Evolutionary conservation across 2,888 invertebrate genomes (phyloP).

Genomic region (Dryadula phaetusa): DNA sequence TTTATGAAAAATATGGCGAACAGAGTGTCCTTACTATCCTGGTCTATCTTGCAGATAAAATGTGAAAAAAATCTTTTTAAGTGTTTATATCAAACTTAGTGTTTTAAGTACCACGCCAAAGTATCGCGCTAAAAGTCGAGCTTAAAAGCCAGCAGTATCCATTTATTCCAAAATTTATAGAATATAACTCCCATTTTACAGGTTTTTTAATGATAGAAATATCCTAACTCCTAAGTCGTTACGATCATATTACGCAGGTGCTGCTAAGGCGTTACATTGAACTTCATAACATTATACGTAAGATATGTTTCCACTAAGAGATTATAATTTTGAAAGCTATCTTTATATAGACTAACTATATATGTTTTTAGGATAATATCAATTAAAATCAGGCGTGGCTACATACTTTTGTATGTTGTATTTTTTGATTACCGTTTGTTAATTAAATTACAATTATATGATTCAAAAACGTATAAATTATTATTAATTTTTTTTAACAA

Average conservation of each 20-base stretch:
- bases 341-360: no score
- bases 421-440: no score
- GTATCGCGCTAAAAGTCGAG: conserved; percentile 11
- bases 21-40: no score
- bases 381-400: no score
- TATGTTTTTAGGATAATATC: no score
- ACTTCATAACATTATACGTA: conserved; percentile 31
- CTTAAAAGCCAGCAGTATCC: conserved; percentile 5
- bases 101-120: conserved; percentile 4
- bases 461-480: no score
- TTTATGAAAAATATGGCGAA: no score
- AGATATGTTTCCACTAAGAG: conserved; percentile 1
- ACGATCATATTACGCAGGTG: conserved; percentile 33
- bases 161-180: conserved; percentile 21
- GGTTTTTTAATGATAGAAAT: conserved; percentile 24
- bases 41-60: no score
- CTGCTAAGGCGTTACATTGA: conserved; percentile 23
- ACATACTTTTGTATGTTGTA: no score
- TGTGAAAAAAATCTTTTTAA: not conserved
- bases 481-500: no score
- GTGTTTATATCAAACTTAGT: not conserved
- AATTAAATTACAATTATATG: no score
- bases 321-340: not conserved
- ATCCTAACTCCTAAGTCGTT: conserved; percentile 21
- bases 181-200: conserved; percentile 14